phyloP scores from a whole-genome alignment of 2,113 vertebrate genomes.

The Sturnus vulgaris region DNA sequence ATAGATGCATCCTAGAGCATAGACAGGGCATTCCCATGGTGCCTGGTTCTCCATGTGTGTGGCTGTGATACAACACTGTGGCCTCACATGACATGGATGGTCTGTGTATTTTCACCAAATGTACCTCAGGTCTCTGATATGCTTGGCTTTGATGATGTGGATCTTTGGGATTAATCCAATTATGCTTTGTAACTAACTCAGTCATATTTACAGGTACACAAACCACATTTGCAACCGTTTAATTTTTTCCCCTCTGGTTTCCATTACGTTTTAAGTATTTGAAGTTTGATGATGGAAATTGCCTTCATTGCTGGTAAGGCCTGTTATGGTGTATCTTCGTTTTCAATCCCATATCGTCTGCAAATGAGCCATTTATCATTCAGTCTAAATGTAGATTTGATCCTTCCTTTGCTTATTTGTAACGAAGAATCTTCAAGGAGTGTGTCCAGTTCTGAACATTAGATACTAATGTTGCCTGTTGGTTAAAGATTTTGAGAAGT shows the following conservation, averaged over 20 bases:
- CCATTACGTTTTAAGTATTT: not conserved
- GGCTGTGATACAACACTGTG: not conserved
- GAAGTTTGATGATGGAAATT: not conserved
- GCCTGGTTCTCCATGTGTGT: not conserved
- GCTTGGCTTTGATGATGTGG: not conserved
- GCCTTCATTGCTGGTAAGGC: not conserved
- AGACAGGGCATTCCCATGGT: rapidly evolving
- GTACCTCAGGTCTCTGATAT: not conserved
- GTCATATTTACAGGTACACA: not conserved
- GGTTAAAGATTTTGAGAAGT: not conserved
- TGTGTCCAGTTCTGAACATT: not conserved
- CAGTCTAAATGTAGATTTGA: not conserved
- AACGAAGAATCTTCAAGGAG: not conserved
- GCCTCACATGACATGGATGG: not conserved
- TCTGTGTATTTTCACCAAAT: not conserved
- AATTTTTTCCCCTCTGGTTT: not conserved
- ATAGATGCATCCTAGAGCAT: not conserved
- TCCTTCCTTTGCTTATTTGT: not conserved
- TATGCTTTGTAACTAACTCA: not conserved
- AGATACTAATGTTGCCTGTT: not conserved
- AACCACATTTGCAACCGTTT: not conserved
- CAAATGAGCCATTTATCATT: not conserved
- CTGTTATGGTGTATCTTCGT: not conserved
- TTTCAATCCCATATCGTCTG: not conserved
- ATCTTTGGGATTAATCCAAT: not conserved